A percentile compares a stretch with the other conserved stretches of the same genome.
Conservation (phyloP, 2,113 vertebrate species). For the Psephotus haematonotus region DNA sequence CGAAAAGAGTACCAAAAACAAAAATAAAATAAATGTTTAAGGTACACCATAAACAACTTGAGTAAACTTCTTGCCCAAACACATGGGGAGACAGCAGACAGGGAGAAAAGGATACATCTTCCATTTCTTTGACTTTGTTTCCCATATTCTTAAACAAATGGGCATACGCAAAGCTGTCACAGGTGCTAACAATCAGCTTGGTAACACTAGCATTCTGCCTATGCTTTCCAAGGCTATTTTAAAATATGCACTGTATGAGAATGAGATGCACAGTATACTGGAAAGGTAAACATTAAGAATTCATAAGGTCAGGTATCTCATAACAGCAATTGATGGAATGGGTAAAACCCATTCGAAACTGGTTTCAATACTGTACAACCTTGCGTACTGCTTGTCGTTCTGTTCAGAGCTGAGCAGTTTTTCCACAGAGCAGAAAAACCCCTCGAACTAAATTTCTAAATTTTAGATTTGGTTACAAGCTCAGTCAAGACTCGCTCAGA, state of each 20-base stretch:
- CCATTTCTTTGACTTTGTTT: not conserved
- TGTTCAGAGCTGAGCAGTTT: not conserved
- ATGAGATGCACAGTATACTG: not conserved
- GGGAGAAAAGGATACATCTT: not conserved
- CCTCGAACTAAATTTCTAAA: not conserved
- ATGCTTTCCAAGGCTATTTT: not conserved
- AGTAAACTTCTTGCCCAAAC: not conserved
- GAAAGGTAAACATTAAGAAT: not conserved
- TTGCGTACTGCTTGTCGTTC: not conserved
- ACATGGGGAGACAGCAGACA: not conserved
- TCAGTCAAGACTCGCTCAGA: not conserved
- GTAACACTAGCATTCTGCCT: not conserved
- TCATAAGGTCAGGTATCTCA: not conserved
- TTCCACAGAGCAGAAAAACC: not conserved
- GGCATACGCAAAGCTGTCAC: not conserved
- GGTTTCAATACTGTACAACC: not conserved
- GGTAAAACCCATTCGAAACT: not conserved
- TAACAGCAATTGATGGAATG: not conserved
- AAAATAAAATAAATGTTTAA: not conserved
- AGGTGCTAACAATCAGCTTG: not conserved
- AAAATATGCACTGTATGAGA: not conserved
- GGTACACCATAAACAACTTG: rapidly evolving
- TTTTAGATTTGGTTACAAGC: not conserved
- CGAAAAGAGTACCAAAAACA: not conserved
- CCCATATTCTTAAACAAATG: not conserved